Evolutionary conservation across 2,888 invertebrate genomes (phyloP), one percentile per base, ranked within the genome.

Genomic region (Pollenia amentaria): DNA sequence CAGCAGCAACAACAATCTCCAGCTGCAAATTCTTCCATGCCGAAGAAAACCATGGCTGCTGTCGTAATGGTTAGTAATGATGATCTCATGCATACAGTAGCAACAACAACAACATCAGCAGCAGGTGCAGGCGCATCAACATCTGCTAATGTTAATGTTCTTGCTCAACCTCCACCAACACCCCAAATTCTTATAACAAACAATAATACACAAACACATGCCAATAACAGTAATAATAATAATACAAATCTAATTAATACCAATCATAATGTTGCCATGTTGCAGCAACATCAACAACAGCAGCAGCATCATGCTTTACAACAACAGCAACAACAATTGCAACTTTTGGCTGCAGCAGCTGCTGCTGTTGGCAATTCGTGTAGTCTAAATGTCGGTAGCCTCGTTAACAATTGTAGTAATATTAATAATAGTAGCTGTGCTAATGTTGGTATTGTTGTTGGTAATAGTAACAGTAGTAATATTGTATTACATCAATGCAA

Each of bases 61-160:
- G 91, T 92, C 82, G 91, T 92, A 76, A 92, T 92, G 92, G 92
- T 92, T 92, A 93, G 92, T 93, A 93, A 87, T 88, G 90, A 89
- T 86, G 90, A 91, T 87, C 88, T 89, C 85, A 88, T 89, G 80
- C 84, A 87, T 67, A 57, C 73, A 18, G 18, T 86, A 76, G 55
- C 62, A 72, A 18, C 60, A 72, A 18, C 85, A 78, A 42, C 75
- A 64, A 42, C 81, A 78, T 69, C 72, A 44, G 64, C 83, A 75
- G 67, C 73, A 69, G 62, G 82, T 62, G 84, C 77, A 69, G 62
- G 82, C 55, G 84, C 69, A 46, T 38, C 78, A 65, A 81, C 72
- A 64, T 51, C 84, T 65, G 79, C 78, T 80, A 84, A 76, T 70
- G 80, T 83, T 87, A 79, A 67, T 72, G 80, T 75, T 75, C 38